These are phyloP conservation scores for Sebastes minor DNA, from an alignment of 2,797 vertebrate species.

Conservation along the genomic window DNA sequence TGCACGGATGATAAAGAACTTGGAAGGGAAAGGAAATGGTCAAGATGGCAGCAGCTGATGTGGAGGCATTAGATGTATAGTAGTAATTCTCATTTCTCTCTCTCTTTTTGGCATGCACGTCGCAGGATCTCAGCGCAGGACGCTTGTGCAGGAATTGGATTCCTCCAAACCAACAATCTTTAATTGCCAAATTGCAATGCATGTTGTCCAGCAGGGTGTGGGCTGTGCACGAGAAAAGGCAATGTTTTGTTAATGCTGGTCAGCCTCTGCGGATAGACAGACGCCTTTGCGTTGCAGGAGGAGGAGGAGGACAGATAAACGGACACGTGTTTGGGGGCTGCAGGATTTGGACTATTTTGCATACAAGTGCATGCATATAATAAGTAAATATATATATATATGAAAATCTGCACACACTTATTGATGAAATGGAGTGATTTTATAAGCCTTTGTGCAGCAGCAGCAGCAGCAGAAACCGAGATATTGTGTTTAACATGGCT, in stretches of 20 bases:
- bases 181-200: conserved; percentile 28
- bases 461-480: conserved; percentile 13
- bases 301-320: conserved; percentile 26
- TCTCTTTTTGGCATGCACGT: conserved; percentile 36
- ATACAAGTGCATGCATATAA: conserved; percentile 15
- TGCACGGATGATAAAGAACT: conserved; percentile 82
- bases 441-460: conserved; percentile 51
- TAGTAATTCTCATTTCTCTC: neutral
- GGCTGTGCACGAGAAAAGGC: conserved; percentile 34
- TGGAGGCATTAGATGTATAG: conserved; percentile 14
- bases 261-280: conserved; percentile 31
- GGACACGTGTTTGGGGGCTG: conserved; percentile 61
- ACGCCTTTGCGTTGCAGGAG: neutral
- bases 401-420: conserved; percentile 31
- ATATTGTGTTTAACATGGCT: conserved; percentile 81
- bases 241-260: conserved; percentile 37
- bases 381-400: conserved; percentile 21
- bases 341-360: conserved; percentile 31
- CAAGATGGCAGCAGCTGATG: conserved; percentile 93
- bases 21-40: conserved; percentile 78
- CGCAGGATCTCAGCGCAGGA: conserved; percentile 44
- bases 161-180: neutral
- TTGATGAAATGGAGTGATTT: conserved; percentile 82
- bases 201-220: conserved; percentile 61
- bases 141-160: conserved; percentile 52